phyloP scores from a whole-genome alignment of 2,888 invertebrate genomes.

The Drosophila mercatorum region DNA sequence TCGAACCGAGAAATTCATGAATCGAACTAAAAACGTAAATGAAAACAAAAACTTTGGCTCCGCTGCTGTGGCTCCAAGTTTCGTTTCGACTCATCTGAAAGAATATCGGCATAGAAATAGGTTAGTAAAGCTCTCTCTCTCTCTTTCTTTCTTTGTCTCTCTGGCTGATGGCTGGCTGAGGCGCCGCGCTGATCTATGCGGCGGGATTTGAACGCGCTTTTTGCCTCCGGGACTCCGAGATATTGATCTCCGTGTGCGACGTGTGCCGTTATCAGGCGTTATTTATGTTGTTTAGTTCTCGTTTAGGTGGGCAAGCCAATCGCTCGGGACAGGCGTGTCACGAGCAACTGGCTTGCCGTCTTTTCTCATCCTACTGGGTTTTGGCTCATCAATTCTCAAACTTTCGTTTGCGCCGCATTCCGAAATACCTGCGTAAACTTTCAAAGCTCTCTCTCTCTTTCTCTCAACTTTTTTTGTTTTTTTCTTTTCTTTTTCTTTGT shows the following conservation, averaged over 20 bases:
- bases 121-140: slow-evolving; percentile 36
- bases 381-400: background rate
- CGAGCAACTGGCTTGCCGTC: slow-evolving; percentile 49
- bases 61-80: slow-evolving; percentile 36
- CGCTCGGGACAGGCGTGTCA: slow-evolving; percentile 11
- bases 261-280: slow-evolving; percentile 15
- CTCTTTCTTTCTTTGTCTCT: too few species aligned
- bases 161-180: background rate
- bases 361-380: background rate
- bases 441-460: background rate
- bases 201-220: slow-evolving; percentile 10
- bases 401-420: slow-evolving; percentile 13
- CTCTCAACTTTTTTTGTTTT: background rate
- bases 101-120: slow-evolving; percentile 53
- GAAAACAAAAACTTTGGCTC: slow-evolving; percentile 43
- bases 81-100: slow-evolving; percentile 57
- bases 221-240: background rate
- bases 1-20: background rate
- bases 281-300: background rate
- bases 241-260: background rate
- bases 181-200: background rate
- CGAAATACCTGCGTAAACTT: slow-evolving; percentile 20
- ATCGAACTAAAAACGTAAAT: slow-evolving; percentile 2
- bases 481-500: slow-evolving; percentile 1
- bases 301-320: slow-evolving; percentile 13